Evolutionary conservation across 1,140 invertebrate species (phyloP).

Genomic region (Tribolium castaneum): DNA sequence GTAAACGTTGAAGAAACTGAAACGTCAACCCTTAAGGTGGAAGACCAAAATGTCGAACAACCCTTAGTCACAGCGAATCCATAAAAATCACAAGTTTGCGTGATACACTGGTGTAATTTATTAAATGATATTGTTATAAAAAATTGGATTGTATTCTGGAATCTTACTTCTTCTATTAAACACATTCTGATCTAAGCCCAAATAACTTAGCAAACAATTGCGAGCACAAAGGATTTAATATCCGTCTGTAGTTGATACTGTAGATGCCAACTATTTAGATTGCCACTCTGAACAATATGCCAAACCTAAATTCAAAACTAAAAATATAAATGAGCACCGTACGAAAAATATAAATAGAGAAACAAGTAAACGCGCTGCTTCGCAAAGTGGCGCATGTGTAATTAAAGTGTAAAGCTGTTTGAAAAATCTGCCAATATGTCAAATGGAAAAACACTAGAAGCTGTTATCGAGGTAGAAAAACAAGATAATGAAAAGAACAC

Average conservation of each 20-base stretch:
- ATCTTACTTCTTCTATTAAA: neutral
- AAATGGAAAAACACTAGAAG: conserved; percentile 4
- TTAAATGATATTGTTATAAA: neutral
- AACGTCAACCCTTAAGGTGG: neutral
- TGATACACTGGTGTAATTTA: too few species aligned
- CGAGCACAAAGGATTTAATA: neutral
- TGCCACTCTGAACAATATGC: conserved; percentile 2
- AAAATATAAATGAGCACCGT: conserved; percentile 42
- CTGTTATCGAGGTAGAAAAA: conserved; percentile 41
- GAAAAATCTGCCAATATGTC: conserved; percentile 21
- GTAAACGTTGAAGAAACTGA: neutral
- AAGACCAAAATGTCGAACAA: neutral
- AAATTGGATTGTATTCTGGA: neutral
- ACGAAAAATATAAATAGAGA: conserved; percentile 37
- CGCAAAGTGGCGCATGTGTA: conserved; percentile 10
- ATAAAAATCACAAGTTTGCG: too few species aligned
- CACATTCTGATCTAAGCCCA: neutral
- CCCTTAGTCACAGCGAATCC: neutral
- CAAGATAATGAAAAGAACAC: conserved; percentile 35
- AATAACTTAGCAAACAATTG: neutral
- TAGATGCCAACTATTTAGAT: conserved; percentile 9
- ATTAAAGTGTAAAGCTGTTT: neutral
- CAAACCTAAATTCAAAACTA: conserved; percentile 42
- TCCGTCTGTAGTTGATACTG: neutral
- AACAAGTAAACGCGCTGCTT: neutral